Evolutionary conservation across 2,888 invertebrate species (phyloP), one percentile per base, ranked within the genome.

Genomic region (Uloborus plumipes): DNA sequence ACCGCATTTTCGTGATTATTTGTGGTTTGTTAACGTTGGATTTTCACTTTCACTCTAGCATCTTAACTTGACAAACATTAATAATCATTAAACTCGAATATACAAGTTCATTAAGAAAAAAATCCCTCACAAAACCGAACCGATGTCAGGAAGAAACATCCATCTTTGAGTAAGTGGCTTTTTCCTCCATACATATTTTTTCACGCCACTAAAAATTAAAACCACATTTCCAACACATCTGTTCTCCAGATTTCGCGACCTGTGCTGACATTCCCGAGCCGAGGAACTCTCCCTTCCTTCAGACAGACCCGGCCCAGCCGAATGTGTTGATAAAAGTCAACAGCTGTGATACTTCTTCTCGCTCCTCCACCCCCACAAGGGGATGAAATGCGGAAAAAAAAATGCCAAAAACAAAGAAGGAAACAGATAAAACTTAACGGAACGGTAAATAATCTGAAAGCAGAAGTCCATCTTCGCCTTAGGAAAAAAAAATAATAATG

Each of bases 141-240:
- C 39, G 11, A 39, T 39, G 39, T 11, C 39, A 39, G 9, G 39
- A 39, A 39, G 39, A 39, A 39, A 39, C 39, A 26, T 26, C n/a
- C 9, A 39, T 39, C 39, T 39, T 39, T 39, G 39, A 39, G 39
- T 11, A 39, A 39, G 39, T 39, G 11, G 39, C 39, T 39, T 39
- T 39, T 39, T 39, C 39, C 39, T 39, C 11, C 39, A 39, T 39
- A 39, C 39, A 39, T 39, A 39, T 39, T 64, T 49, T 7, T 64
- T 64, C 47, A 16, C 7, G 26, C n/a, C 47, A 47, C 64, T 64
- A 16, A 64, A 49, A 81, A 81, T 81, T 81, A 72, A 58, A 62
- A 75, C 74, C 80, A 81, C 74, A 70, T 81, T 81, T 75, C 64
- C 67, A 61, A 67, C 72, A 67, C 72, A 62, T 72, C 50, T 70